Evolutionary conservation across 2,113 vertebrate genomes (phyloP).

Genomic region (Phocoena sinus): DNA sequence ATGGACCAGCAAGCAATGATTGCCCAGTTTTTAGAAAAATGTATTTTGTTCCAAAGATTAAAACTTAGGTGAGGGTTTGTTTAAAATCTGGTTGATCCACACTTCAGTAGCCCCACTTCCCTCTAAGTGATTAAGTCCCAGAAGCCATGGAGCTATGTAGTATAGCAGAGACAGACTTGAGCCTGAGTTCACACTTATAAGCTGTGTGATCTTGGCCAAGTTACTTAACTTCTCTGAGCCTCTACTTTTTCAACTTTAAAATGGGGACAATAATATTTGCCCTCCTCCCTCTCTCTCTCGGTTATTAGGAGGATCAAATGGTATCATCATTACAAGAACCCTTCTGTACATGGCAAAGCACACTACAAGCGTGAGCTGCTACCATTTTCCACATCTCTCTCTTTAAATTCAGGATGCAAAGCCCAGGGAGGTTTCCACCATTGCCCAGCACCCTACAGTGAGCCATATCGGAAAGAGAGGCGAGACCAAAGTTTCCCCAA

Average conservation of each 20-base stretch:
- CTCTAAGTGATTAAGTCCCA: not conserved
- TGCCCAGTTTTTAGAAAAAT: constrained; percentile 16
- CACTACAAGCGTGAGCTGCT: not conserved
- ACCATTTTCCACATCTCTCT: not conserved
- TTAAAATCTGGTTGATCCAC: not conserved
- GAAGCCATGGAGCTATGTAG: not conserved
- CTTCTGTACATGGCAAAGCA: not conserved
- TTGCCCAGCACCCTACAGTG: not conserved
- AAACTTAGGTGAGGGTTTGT: not conserved
- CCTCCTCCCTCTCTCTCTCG: not conserved
- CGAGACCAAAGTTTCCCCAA: not conserved
- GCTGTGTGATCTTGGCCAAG: not conserved
- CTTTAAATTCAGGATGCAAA: not conserved
- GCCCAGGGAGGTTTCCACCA: not conserved
- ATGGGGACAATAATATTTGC: not conserved
- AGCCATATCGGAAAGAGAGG: not conserved
- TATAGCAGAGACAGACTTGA: not conserved
- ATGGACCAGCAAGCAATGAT: not conserved
- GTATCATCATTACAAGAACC: not conserved
- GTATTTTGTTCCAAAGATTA: constrained; percentile 47
- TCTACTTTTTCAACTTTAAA: not conserved
- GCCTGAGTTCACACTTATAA: not conserved
- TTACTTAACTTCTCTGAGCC: not conserved
- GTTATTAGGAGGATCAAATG: not conserved
- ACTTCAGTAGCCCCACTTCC: not conserved